These are phyloP conservation scores for Polyergus mexicanus DNA, from an alignment of 1,140 invertebrate species.

Conservation along the genomic window DNA sequence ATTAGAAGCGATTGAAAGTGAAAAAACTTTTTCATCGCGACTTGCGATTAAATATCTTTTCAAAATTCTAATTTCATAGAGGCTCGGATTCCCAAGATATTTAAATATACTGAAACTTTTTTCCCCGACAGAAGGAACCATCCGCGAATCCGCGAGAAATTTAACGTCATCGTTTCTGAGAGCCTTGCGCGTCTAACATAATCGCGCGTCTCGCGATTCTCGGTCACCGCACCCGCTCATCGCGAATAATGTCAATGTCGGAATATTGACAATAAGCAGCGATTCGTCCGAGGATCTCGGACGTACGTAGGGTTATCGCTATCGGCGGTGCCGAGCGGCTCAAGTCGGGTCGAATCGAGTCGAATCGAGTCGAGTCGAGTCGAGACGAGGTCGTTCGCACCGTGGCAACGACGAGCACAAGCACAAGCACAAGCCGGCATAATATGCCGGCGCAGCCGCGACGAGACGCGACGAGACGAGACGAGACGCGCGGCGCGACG, in stretches of 20 bases:
- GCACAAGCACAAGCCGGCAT: constrained; percentile 51
- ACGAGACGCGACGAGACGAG: not conserved
- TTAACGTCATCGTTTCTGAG: not conserved
- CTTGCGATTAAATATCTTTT: not conserved
- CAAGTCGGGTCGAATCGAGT: constrained; percentile 22
- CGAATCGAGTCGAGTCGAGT: constrained; percentile 35
- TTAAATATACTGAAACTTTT: not conserved
- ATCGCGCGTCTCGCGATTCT: constrained; percentile 23
- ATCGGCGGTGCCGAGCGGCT: constrained; percentile 17
- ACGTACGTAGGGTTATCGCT: constrained; percentile 28
- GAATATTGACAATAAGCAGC: constrained; percentile 48
- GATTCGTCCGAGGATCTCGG: not conserved
- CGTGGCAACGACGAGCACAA: constrained; percentile 45
- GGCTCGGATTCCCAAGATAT: not conserved
- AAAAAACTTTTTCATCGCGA: not conserved
- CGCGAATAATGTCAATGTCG: constrained; percentile 61
- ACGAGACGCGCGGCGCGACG: constrained; percentile 11
- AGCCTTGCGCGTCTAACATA: not conserved
- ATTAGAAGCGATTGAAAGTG: not conserved
- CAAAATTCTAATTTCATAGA: not conserved
- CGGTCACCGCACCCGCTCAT: constrained; percentile 28
- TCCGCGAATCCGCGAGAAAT: not conserved
- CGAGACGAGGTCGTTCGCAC: constrained; percentile 73
- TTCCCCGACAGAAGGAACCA: not conserved
- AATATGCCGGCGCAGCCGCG: constrained; percentile 50